Evolutionary conservation across 2,888 invertebrate species (phyloP).

Genomic region (Ernsta delagoae): DNA sequence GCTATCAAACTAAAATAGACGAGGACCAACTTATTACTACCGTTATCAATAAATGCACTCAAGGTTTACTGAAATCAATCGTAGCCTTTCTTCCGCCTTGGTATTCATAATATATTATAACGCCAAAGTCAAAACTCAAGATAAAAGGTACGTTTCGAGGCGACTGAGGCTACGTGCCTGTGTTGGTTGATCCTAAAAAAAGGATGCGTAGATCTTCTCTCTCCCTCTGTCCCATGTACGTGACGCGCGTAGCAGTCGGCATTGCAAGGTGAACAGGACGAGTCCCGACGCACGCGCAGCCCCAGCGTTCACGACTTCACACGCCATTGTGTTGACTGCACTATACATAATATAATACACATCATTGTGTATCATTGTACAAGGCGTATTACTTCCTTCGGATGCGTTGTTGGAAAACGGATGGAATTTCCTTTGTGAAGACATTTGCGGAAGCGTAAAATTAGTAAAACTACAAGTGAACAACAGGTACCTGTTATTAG

Average conservation of each 20-base stretch:
- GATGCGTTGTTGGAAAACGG: conserved; percentile 4
- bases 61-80: too few relatives aligned
- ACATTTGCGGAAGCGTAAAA: background rate
- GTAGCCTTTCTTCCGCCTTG: too few relatives aligned
- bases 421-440: conserved; percentile 13
- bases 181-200: background rate
- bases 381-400: conserved; percentile 11
- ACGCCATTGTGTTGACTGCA: conserved; percentile 30
- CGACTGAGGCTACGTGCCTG: background rate
- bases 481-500: too few relatives aligned
- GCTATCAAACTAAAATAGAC: too few relatives aligned
- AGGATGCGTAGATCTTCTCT: background rate
- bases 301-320: conserved; percentile 41
- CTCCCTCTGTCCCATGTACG: background rate
- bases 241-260: conserved; percentile 53
- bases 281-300: conserved; percentile 43
- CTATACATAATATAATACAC: background rate
- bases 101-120: background rate
- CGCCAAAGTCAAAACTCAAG: background rate
- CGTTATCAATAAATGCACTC: too few relatives aligned
- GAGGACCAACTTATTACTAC: too few relatives aligned
- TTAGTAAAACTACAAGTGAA: background rate
- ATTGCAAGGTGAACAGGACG: conserved; percentile 77
- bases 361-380: conserved; percentile 28
- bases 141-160: background rate